These are phyloP conservation scores for Semnornis frantzii DNA, from an alignment of 2,113 vertebrate genomes.

Conservation along the genomic window DNA sequence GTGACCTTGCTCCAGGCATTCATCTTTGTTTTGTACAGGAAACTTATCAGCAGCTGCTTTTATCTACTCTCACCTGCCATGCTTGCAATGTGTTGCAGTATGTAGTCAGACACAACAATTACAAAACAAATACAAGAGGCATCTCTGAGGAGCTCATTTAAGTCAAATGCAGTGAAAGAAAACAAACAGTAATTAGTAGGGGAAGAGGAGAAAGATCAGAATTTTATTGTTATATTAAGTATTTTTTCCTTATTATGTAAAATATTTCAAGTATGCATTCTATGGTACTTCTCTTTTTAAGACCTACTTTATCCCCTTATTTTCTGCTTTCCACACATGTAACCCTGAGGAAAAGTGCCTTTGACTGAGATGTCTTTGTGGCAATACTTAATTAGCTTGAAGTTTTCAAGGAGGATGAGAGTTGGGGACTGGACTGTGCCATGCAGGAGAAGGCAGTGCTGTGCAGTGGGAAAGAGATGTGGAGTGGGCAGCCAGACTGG, in stretches of 20 bases:
- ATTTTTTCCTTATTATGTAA: not conserved
- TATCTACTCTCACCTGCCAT: not conserved
- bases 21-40: not conserved
- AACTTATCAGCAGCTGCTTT: not conserved
- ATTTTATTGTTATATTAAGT: not conserved
- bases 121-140: not conserved
- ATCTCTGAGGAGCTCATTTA: not conserved
- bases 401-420: not conserved
- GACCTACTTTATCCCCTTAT: not conserved
- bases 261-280: not conserved
- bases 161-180: not conserved
- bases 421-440: not conserved
- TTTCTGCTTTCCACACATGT: not conserved
- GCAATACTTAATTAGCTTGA: not conserved
- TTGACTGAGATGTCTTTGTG: not conserved
- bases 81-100: not conserved
- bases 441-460: not conserved
- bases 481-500: not conserved
- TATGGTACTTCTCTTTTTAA: not conserved
- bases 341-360: not conserved
- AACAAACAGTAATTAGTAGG: not conserved
- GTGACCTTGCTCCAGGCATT: not conserved
- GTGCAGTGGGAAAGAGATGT: not conserved
- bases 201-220: not conserved
- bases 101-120: not conserved